Percentiles rank a stretch among this genome's conserved stretches.
Conservation (phyloP, 2,797 vertebrate genomes). For the Naso thynnoides region DNA sequence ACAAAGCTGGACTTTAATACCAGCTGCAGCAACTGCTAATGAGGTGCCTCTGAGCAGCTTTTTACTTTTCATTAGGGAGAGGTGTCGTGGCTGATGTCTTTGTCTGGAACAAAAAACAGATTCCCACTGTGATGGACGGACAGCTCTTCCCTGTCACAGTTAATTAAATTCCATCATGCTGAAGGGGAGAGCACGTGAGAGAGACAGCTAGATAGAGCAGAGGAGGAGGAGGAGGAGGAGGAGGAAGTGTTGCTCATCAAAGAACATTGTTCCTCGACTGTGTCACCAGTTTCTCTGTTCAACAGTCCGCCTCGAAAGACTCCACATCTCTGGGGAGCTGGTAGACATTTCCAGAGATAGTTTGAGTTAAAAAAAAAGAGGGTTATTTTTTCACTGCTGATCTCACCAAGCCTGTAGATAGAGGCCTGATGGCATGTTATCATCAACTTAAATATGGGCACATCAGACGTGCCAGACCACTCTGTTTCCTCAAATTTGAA, state of each 20-base stretch:
- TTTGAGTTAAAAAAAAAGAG: conserved; percentile 15
- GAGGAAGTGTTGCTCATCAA: conserved; percentile 25
- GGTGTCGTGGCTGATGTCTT: conserved; percentile 55
- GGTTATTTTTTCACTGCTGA: conserved; percentile 52
- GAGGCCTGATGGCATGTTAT: conserved; percentile 55
- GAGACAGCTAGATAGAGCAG: not conserved
- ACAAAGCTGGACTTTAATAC: conserved; percentile 28
- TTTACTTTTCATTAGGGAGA: conserved; percentile 64
- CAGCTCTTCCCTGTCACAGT: conserved; percentile 32
- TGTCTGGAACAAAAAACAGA: conserved; percentile 49
- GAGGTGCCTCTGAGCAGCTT: conserved; percentile 43
- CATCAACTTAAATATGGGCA: conserved; percentile 62
- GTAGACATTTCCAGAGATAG: conserved; percentile 69
- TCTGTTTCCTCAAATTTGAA: conserved; percentile 60
- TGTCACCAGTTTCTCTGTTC: conserved; percentile 46
- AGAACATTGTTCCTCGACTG: conserved; percentile 48
- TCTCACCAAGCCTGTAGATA: conserved; percentile 44
- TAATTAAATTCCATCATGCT: conserved; percentile 65
- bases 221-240: conserved; percentile 18
- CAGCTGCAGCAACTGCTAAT: conserved; percentile 40
- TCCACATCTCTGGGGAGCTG: conserved; percentile 44
- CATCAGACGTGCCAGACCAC: conserved; percentile 28
- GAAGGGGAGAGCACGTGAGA: conserved; percentile 44
- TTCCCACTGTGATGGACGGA: conserved; percentile 46
- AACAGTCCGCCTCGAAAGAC: conserved; percentile 27